A percentile compares a stretch with the other conserved stretches of the same genome.
phyloP scores from a whole-genome alignment of 1,140 invertebrate genomes.

The Penaeus vannamei region DNA sequence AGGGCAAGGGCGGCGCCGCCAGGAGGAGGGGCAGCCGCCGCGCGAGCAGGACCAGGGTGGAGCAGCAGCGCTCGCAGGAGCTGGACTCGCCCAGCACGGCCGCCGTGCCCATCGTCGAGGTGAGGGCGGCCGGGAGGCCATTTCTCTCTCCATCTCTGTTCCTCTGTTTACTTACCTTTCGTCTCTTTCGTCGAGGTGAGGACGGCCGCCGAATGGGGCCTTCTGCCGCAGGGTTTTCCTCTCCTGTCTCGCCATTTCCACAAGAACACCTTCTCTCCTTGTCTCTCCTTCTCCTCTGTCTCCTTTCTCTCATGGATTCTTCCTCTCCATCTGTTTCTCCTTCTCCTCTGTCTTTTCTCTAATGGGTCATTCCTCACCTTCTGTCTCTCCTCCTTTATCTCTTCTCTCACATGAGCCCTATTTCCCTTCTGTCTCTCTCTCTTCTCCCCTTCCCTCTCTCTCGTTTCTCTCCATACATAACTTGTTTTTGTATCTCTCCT shows the following conservation, averaged over 20 bases:
- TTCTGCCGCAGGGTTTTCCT: background rate
- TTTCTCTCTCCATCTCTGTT: background rate
- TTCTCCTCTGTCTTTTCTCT: background rate
- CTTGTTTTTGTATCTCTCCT: no score
- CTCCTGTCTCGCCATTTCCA: background rate
- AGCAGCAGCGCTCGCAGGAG: conserved; percentile 50
- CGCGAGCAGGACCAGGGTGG: conserved; percentile 26
- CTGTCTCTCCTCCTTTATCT: background rate
- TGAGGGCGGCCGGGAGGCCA: background rate
- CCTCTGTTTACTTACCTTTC: background rate
- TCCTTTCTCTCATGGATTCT: background rate
- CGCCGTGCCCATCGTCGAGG: conserved; percentile 55
- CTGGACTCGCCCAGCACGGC: conserved; percentile 59
- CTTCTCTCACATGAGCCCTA: background rate
- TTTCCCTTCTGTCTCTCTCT: no score
- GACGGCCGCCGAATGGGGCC: no score
- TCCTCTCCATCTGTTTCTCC: background rate
- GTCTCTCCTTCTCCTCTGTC: background rate
- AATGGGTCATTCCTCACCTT: background rate
- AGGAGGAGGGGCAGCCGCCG: conserved; percentile 22
- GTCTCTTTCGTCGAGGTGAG: background rate
- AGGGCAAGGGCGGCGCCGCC: conserved; percentile 37
- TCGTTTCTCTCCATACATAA: no score
- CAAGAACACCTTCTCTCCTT: background rate
- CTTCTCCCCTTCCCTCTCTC: no score